These are phyloP conservation scores for Discoglossus pictus DNA, from an alignment of 2,797 vertebrate species.

Conservation along the genomic window DNA sequence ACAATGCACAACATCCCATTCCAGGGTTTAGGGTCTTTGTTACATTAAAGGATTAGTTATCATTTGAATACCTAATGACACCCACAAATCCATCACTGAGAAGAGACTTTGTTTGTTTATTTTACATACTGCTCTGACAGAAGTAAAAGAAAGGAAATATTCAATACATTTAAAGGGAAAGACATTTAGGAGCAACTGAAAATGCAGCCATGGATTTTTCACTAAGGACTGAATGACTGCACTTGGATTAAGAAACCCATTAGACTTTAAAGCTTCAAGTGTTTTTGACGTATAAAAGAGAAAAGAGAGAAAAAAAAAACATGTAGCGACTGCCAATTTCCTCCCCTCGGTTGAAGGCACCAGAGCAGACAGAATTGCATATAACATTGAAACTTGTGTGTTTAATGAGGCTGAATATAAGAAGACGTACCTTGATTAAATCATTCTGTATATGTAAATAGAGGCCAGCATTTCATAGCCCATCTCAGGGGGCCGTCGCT, in stretches of 20 bases:
- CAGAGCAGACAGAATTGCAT: constrained; percentile 92
- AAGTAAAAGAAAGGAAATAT: constrained; percentile 83
- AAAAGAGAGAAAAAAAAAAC: constrained; percentile 75
- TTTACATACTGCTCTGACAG: constrained; percentile 77
- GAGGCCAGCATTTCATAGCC: constrained; percentile 77
- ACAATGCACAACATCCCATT: constrained; percentile 98
- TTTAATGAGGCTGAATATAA: constrained; percentile 99
- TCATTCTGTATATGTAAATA: constrained; percentile 99
- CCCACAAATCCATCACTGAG: too few relatives aligned
- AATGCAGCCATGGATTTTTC: constrained; percentile 87
- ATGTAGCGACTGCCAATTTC: constrained; percentile 80
- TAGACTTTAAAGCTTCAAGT: constrained; percentile 88
- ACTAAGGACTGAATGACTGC: constrained; percentile 88
- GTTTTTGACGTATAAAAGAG: constrained; percentile 97
- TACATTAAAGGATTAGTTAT: constrained; percentile 96
- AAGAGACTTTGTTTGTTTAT: constrained; percentile 81
- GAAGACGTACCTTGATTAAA: constrained; percentile 99
- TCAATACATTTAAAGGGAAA: constrained; percentile 91
- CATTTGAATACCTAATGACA: too few relatives aligned
- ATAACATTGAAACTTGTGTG: constrained; percentile 94
- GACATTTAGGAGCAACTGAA: constrained; percentile 88
- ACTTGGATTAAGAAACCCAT: constrained; percentile 94
- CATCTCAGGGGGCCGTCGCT: constrained; percentile 87
- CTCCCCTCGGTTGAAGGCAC: constrained; percentile 89
- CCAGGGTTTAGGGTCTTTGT: constrained; percentile 95